Conservation (phyloP, 2,113 vertebrate species). For the Nasalis larvatus region DNA sequence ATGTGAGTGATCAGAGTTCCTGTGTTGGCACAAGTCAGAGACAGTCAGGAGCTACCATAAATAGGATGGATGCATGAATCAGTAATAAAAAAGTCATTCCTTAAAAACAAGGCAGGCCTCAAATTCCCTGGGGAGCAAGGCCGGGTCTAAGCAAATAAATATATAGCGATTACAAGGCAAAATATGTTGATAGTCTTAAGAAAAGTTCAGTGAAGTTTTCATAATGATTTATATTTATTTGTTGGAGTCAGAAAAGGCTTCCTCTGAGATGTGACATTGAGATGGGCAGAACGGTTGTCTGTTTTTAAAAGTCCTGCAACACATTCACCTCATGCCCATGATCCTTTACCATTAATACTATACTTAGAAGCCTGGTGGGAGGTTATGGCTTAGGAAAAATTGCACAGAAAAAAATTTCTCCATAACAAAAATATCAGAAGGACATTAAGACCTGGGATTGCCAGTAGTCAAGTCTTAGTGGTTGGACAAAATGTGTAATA, state of each 20-base stretch:
- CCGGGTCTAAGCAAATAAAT: constrained; percentile 5
- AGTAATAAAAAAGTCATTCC: background rate
- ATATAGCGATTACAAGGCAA: background rate
- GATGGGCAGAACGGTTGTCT: background rate
- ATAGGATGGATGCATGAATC: background rate
- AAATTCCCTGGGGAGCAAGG: background rate
- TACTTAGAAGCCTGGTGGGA: background rate
- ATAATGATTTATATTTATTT: constrained; percentile 35
- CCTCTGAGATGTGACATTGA: background rate
- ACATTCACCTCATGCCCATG: background rate
- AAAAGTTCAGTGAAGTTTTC: constrained; percentile 7
- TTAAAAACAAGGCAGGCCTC: background rate
- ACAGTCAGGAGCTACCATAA: background rate
- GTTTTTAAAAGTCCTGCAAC: background rate
- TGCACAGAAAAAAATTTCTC: constrained; percentile 11
- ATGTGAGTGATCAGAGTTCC: background rate
- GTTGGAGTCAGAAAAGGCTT: background rate
- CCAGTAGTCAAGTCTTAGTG: background rate
- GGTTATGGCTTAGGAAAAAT: background rate
- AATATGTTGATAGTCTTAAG: background rate
- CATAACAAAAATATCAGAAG: background rate
- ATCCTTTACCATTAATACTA: constrained; percentile 19
- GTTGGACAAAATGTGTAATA: background rate
- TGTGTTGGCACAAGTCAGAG: background rate
- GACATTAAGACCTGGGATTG: background rate